Conservation (phyloP, 1,140 invertebrate species). For the Cydia amplana region DNA sequence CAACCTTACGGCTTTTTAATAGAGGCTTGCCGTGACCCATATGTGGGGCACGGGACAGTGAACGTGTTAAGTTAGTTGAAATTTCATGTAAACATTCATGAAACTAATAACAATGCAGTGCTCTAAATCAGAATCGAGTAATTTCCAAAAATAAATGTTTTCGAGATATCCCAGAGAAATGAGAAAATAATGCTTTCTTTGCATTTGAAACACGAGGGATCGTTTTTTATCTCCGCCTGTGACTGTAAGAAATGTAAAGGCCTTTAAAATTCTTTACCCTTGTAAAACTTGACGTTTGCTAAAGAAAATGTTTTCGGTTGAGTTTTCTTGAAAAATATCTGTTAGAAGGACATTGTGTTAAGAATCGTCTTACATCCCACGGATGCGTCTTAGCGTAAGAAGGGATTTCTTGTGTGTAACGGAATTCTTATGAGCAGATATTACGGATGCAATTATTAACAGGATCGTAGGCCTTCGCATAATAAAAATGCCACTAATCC, state of each 20-base stretch:
- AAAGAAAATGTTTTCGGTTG: conserved; percentile 35
- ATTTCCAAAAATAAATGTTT: conserved; percentile 2
- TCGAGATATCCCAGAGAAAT: conserved; percentile 14
- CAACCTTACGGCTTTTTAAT: too few species aligned
- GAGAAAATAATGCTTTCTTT: conserved; percentile 28
- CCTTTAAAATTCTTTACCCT: conserved; percentile 37
- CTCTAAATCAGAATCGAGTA: conserved; percentile 2
- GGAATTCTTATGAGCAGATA: conserved; percentile 8
- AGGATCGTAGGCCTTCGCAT: neutral
- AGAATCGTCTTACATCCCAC: conserved; percentile 28
- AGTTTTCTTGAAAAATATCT: conserved; percentile 32
- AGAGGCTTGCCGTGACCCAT: too few species aligned
- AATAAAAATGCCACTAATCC: neutral
- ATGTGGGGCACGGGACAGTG: too few species aligned
- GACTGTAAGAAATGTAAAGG: conserved; percentile 33
- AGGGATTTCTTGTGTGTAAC: conserved; percentile 17
- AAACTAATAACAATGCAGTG: neutral
- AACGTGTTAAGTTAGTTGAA: neutral
- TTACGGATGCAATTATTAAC: conserved; percentile 9
- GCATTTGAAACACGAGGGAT: conserved; percentile 25
- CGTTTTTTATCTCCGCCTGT: conserved; percentile 35
- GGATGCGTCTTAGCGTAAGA: conserved; percentile 30
- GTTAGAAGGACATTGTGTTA: conserved; percentile 31
- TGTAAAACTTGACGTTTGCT: conserved; percentile 32
- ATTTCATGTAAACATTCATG: neutral